Percentiles rank a stretch among this genome's conserved stretches.
Evolutionary conservation across 2,797 vertebrate genomes (phyloP).

Genomic region (Channallabes apus): DNA sequence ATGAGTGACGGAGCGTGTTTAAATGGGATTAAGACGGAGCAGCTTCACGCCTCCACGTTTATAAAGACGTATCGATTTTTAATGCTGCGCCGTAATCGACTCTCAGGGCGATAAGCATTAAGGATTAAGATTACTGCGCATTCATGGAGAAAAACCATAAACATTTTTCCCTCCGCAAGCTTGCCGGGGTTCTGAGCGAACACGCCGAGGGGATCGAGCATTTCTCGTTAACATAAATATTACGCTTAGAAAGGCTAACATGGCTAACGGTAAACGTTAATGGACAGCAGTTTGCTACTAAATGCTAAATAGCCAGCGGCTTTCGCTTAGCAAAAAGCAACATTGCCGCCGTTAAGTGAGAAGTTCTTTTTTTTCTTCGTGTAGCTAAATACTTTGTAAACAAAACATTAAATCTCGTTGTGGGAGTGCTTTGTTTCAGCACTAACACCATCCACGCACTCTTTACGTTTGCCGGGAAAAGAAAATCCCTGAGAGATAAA

Average conservation of each 20-base stretch:
- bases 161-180: conserved; percentile 1
- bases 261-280: not conserved
- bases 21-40: conserved; percentile 72
- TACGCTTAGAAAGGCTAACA: not conserved
- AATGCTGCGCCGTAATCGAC: conserved; percentile 69
- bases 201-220: not conserved
- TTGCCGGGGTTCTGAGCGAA: not conserved
- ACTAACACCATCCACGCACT: not conserved
- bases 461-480: not conserved
- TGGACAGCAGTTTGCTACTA: not conserved
- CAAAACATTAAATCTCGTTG: not conserved
- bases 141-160: conserved; percentile 18
- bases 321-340: not conserved
- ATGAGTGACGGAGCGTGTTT: conserved; percentile 69
- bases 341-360: not conserved
- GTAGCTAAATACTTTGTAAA: not conserved
- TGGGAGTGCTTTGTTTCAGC: not conserved
- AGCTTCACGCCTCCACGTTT: conserved; percentile 64
- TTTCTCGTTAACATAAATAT: not conserved
- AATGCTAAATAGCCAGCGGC: conserved; percentile 12
- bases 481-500: not conserved
- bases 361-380: not conserved
- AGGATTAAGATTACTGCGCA: conserved; percentile 29
- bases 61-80: conserved; percentile 71
- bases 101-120: conserved; percentile 41